Percentiles rank a stretch among this genome's conserved stretches.
Conservation (phyloP, 2,797 vertebrate species). For the Picus viridis region DNA sequence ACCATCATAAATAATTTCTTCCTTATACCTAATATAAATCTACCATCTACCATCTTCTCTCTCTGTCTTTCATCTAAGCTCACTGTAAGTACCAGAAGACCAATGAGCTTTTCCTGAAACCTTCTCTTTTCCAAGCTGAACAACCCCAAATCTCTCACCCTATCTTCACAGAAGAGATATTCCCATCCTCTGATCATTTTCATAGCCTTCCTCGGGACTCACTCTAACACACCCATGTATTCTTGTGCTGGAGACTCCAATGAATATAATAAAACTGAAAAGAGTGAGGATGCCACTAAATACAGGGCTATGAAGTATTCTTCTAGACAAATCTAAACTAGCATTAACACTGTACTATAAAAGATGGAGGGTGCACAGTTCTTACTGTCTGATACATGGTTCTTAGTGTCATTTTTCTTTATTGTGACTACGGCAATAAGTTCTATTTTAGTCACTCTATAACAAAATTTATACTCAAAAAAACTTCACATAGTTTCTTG, state of each 20-base stretch:
- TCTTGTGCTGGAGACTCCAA: not conserved
- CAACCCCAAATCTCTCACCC: not conserved
- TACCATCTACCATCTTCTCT: not conserved
- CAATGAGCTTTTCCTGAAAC: not conserved
- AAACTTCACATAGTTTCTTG: slow-evolving; percentile 1
- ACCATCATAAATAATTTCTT: not conserved
- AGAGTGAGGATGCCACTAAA: not conserved
- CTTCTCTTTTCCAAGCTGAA: not conserved
- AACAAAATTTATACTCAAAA: slow-evolving; percentile 11
- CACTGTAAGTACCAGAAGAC: not conserved
- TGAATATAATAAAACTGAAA: not conserved
- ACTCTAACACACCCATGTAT: not conserved
- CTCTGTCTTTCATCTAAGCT: not conserved
- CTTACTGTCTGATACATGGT: not conserved
- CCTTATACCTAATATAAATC: not conserved
- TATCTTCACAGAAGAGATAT: not conserved
- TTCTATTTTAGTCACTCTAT: slow-evolving; percentile 16
- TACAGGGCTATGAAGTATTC: not conserved
- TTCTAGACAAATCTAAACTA: not conserved
- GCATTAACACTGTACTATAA: not conserved
- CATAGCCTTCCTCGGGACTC: not conserved
- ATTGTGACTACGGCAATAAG: not conserved
- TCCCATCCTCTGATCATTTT: not conserved
- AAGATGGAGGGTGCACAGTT: not conserved
- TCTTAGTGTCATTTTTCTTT: slow-evolving; percentile 8